Conservation (phyloP, 2,113 vertebrate species). For the Aramus guarauna region DNA sequence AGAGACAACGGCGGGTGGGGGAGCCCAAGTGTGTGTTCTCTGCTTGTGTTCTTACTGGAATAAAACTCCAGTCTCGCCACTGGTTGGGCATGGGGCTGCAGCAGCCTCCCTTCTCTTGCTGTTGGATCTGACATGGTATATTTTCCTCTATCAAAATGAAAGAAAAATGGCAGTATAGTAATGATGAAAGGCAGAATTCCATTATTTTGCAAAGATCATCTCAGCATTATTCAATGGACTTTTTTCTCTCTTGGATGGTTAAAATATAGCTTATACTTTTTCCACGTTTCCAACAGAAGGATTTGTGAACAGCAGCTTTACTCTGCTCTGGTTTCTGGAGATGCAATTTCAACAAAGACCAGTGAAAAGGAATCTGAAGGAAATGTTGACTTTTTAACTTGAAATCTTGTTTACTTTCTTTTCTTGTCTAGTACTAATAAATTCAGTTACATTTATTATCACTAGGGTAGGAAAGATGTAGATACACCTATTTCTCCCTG, state of each 20-base stretch:
- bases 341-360: neutral
- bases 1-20: neutral
- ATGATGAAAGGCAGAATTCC: neutral
- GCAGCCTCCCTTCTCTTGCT: accelerated
- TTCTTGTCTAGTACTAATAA: neutral
- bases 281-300: neutral
- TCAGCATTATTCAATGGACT: neutral
- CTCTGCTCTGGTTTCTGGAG: neutral
- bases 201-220: neutral
- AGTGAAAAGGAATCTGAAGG: neutral
- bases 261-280: neutral
- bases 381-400: neutral
- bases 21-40: accelerated
- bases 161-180: neutral
- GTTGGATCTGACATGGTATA: neutral
- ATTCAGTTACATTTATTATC: neutral
- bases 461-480: neutral
- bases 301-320: neutral
- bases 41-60: neutral
- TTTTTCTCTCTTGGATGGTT: neutral
- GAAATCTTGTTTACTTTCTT: neutral
- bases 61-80: neutral
- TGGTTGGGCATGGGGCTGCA: neutral
- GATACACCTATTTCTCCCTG: neutral
- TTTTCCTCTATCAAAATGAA: neutral